A percentile compares a stretch with the other conserved stretches of the same genome.
Evolutionary conservation across 2,113 vertebrate genomes (phyloP).

Genomic region (Toxotes jaculatrix): DNA sequence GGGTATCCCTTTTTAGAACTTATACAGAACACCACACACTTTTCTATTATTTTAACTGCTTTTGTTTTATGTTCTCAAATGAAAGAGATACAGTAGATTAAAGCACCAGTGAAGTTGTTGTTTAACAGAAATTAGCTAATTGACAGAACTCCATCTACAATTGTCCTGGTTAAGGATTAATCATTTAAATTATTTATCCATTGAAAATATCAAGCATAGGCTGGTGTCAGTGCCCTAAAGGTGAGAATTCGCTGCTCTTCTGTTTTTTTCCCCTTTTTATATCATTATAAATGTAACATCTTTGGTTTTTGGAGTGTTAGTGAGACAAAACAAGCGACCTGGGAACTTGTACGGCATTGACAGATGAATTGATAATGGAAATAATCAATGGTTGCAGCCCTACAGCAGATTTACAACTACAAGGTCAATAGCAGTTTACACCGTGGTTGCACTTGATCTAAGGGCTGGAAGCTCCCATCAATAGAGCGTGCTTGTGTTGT

Average conservation of each 20-base stretch:
- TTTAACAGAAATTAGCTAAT: not conserved
- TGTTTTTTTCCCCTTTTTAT: not conserved
- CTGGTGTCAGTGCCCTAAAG: not conserved
- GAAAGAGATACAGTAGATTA: not conserved
- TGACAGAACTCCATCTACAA: not conserved
- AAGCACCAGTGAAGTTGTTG: not conserved
- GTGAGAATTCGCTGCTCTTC: not conserved
- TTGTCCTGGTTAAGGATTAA: not conserved
- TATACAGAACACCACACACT: not conserved
- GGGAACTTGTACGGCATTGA: constrained; percentile 1
- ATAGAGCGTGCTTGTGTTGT: constrained; percentile 27
- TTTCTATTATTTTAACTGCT: not conserved
- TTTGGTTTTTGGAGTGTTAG: not conserved
- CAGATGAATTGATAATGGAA: constrained; percentile 44
- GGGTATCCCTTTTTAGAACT: too few species aligned
- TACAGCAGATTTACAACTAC: constrained; percentile 40
- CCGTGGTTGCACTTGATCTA: constrained; percentile 46
- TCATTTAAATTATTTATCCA: not conserved
- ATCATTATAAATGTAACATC: not conserved
- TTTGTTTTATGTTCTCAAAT: not conserved
- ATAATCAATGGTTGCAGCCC: constrained; percentile 48
- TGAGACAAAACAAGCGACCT: not conserved
- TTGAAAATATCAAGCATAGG: not conserved
- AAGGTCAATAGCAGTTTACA: constrained; percentile 52
- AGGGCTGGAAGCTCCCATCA: constrained; percentile 34